Evolutionary conservation across 2,797 vertebrate genomes (phyloP), one percentile per base, ranked within the genome.

Genomic region (Coregonus suidteri): DNA sequence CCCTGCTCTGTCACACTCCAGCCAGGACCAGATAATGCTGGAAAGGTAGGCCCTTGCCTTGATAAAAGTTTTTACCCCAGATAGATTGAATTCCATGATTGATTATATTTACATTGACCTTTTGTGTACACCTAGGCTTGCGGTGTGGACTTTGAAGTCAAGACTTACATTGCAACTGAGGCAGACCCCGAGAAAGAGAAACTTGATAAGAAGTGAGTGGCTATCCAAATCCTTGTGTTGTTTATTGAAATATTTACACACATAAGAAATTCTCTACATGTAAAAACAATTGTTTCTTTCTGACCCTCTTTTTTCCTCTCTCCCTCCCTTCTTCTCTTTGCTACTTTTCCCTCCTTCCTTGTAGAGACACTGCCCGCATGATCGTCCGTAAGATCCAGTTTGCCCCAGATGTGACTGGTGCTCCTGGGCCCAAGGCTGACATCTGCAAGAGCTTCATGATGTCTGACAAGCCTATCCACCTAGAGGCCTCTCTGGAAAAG

Each of bases 341-440:
- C 31, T 68, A 18, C 0, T 35, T 5, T 69, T 37, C 9, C 62
- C 72, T 52, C 0, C 0, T 41, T 7, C 65, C 71, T 52, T 0
- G 0, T 91, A 98, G 97, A 91, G 95, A 97, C 84, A 96, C 94
- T 0, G 95, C 96, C 75, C 91, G 94, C 25, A 95, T 98, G 76
- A 54, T 97, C 81, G 93, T 98, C 70, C 93, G 95, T 73, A 99
- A 99, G 93, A 93, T 98, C 75, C 96, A 98, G 91, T 98, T 91
- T 0, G 96, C 96, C 3, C 95, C 96, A 0, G 0, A 76, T 2
- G 81, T 90, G 67, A 84, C 83, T 0, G 94, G 94, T n/a, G 59
- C n/a, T 7, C 65, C 90, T 0, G 94, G 94, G 1, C 95, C 96
- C 0, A 94, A 83, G 69, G 90, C 95, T 0, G 95, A 98, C 4